Conservation (phyloP, 2,888 invertebrate species). For the Drosophila siamana region DNA sequence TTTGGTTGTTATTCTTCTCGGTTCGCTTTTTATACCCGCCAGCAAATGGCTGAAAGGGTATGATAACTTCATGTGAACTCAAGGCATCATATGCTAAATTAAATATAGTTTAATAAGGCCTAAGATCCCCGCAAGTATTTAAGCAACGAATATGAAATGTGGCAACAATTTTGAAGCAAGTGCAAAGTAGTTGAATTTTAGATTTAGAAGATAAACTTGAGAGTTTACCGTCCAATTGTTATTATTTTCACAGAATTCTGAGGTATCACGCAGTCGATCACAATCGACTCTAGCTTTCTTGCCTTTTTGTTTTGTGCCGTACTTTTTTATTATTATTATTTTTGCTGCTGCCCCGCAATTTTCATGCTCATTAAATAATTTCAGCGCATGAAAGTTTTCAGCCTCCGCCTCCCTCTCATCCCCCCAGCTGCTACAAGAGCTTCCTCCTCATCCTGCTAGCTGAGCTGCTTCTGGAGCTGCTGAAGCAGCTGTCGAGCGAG, state of each 20-base stretch:
- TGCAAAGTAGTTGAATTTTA: too few relatives aligned
- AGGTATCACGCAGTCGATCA: neutral
- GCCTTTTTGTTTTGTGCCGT: constrained; percentile 6
- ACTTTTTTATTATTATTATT: constrained; percentile 25
- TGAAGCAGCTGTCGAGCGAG: constrained; percentile 22
- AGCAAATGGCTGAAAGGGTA: too few relatives aligned
- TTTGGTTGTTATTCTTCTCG: constrained; percentile 15
- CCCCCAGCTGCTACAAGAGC: neutral
- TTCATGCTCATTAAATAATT: constrained; percentile 80
- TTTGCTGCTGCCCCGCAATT: constrained; percentile 64
- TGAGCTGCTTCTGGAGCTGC: neutral
- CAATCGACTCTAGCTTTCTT: neutral
- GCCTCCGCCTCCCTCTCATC: neutral
- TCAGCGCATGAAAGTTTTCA: constrained; percentile 66
- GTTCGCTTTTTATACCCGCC: neutral
- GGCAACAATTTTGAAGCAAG: too few relatives aligned
- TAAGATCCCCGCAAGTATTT: too few relatives aligned
- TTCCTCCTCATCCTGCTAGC: neutral
- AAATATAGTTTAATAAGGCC: too few relatives aligned
- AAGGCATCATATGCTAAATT: too few relatives aligned
- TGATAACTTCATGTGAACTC: too few relatives aligned
- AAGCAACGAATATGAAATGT: too few relatives aligned
- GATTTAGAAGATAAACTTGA: too few relatives aligned
- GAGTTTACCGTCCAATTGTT: too few relatives aligned
- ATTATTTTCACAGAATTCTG: neutral